Evolutionary conservation across 2,888 invertebrate species (phyloP).

Genomic region (Ophion obscuratus): DNA sequence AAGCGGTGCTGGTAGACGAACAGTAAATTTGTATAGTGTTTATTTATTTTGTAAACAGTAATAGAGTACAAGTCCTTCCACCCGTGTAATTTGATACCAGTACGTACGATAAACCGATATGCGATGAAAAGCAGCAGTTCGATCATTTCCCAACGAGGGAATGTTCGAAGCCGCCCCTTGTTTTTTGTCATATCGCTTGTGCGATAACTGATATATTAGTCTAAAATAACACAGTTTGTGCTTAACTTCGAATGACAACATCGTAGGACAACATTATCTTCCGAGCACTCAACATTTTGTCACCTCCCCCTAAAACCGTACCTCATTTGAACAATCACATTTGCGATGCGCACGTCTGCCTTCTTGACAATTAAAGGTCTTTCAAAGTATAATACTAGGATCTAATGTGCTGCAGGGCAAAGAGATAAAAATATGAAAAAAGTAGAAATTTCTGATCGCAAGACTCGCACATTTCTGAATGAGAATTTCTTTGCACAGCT

Average conservation of each 20-base stretch:
- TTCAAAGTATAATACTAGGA: neutral
- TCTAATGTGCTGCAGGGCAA: neutral
- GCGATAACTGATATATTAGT: neutral
- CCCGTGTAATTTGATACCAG: neutral
- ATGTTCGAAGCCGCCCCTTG: neutral
- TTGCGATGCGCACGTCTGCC: neutral
- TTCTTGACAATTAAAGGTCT: neutral
- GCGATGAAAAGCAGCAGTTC: neutral
- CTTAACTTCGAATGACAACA: constrained; percentile 18
- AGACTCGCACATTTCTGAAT: too few relatives aligned
- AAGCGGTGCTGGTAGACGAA: constrained; percentile 79
- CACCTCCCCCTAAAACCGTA: neutral
- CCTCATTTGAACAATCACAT: neutral
- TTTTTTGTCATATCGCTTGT: neutral
- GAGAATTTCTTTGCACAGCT: neutral
- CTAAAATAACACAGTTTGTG: constrained; percentile 14
- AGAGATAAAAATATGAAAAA: neutral
- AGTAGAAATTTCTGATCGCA: neutral
- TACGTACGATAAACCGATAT: neutral
- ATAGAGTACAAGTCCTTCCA: constrained; percentile 47
- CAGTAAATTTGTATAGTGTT: constrained; percentile 21
- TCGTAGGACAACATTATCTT: neutral
- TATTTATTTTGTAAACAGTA: constrained; percentile 47
- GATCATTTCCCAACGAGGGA: neutral
- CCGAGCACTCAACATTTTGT: neutral